Evolutionary conservation across 2,797 vertebrate genomes (phyloP).

Genomic region (Bradypodion ventrale): DNA sequence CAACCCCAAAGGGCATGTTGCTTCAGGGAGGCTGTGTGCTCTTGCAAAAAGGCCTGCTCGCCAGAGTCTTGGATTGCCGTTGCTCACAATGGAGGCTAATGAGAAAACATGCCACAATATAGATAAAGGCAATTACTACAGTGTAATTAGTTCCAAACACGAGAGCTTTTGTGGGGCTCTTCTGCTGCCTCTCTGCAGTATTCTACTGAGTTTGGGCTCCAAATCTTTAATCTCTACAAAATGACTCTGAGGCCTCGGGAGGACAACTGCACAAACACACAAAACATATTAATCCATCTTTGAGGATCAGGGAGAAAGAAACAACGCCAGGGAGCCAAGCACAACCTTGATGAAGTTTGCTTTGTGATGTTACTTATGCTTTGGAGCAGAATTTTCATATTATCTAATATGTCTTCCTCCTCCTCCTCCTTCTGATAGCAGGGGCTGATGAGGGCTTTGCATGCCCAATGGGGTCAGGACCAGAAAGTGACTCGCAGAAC

Average conservation of each 20-base stretch:
- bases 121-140: slow-evolving; percentile 4
- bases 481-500: too few species aligned
- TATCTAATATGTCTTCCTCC: neutral
- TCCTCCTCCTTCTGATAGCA: too few species aligned
- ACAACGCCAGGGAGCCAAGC: neutral
- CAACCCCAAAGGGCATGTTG: neutral
- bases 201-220: neutral
- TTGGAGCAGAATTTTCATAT: neutral
- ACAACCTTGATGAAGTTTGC: neutral
- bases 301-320: neutral
- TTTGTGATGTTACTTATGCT: neutral
- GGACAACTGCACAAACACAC: neutral
- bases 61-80: neutral
- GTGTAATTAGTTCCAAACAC: neutral
- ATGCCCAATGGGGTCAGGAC: too few species aligned
- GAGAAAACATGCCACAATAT: slow-evolving; percentile 17
- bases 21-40: too few species aligned
- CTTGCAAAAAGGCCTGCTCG: neutral
- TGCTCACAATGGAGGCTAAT: slow-evolving; percentile 21
- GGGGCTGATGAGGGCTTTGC: too few species aligned
- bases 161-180: neutral
- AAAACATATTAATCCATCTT: neutral
- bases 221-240: fast-evolving
- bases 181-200: fast-evolving
- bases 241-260: neutral